Evolutionary conservation across 1,140 invertebrate species (phyloP).

Genomic region (Drosophila auraria): DNA sequence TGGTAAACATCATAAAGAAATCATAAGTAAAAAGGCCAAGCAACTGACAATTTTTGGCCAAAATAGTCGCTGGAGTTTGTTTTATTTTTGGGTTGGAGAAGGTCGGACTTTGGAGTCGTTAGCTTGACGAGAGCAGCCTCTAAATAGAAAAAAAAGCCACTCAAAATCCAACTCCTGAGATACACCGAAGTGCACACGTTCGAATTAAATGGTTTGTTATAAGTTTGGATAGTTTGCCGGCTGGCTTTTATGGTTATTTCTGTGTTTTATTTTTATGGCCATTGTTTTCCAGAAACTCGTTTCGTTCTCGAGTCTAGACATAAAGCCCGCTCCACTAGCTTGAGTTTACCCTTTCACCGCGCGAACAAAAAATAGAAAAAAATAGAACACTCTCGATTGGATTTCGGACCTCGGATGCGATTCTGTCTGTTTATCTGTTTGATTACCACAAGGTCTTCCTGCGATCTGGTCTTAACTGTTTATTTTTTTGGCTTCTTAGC

Average conservation of each 20-base stretch:
- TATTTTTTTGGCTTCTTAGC: conserved; percentile 24
- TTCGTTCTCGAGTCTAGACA: conserved; percentile 24
- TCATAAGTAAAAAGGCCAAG: conserved; percentile 70
- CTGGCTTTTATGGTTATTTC: conserved; percentile 18
- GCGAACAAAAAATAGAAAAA: neutral
- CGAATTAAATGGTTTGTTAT: conserved; percentile 52
- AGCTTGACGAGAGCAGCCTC: conserved; percentile 68
- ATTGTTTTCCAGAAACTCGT: conserved; percentile 38
- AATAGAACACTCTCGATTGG: conserved; percentile 53
- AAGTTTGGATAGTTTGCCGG: conserved; percentile 40
- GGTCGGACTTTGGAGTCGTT: conserved; percentile 65
- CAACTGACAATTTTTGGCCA: conserved; percentile 51
- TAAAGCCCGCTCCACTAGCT: conserved; percentile 17
- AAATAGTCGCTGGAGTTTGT: conserved; percentile 34
- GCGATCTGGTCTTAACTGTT: conserved; percentile 30
- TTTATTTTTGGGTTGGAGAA: conserved; percentile 43
- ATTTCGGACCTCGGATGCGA: neutral
- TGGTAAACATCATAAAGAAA: conserved; percentile 34
- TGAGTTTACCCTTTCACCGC: conserved; percentile 31
- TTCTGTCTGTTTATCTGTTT: conserved; percentile 23
- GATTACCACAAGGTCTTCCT: conserved; percentile 45
- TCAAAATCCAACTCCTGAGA: conserved; percentile 25
- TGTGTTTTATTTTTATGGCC: conserved; percentile 13
- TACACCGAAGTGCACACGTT: conserved; percentile 45
- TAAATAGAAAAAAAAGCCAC: conserved; percentile 30